Evolutionary conservation across 2,113 vertebrate genomes (phyloP).

Genomic region (Typhlomys cinereus): DNA sequence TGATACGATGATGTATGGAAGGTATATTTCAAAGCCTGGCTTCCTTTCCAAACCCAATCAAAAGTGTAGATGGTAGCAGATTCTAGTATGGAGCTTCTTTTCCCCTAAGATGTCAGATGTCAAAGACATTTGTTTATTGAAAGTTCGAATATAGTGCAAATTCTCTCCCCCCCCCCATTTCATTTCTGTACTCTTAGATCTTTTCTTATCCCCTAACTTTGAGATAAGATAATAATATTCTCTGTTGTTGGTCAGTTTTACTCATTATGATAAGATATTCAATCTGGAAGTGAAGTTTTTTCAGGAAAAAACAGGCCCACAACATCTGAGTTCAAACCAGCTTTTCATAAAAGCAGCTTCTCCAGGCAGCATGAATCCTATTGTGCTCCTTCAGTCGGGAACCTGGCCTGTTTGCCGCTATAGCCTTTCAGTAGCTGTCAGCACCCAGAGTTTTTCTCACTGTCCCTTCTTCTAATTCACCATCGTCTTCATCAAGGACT

Average conservation of each 20-base stretch:
- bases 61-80: slow-evolving; percentile 31
- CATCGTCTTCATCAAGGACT: too few relatives aligned
- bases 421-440: neutral
- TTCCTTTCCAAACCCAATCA: neutral
- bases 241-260: neutral
- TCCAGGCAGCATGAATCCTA: neutral
- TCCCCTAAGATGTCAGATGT: slow-evolving; percentile 5
- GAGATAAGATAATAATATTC: neutral
- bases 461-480: neutral
- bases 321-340: too few relatives aligned
- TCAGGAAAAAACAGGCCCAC: neutral
- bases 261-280: neutral
- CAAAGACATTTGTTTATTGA: neutral
- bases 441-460: neutral
- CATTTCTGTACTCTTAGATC: neutral
- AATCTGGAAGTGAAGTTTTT: neutral
- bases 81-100: slow-evolving; percentile 47
- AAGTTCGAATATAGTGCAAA: neutral
- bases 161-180: neutral
- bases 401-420: neutral
- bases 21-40: neutral
- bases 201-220: neutral
- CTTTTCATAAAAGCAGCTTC: neutral
- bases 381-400: neutral
- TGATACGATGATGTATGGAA: neutral